These are phyloP conservation scores for Zaprionus nigranus DNA, from an alignment of 1,140 invertebrate species.

Conservation along the genomic window DNA sequence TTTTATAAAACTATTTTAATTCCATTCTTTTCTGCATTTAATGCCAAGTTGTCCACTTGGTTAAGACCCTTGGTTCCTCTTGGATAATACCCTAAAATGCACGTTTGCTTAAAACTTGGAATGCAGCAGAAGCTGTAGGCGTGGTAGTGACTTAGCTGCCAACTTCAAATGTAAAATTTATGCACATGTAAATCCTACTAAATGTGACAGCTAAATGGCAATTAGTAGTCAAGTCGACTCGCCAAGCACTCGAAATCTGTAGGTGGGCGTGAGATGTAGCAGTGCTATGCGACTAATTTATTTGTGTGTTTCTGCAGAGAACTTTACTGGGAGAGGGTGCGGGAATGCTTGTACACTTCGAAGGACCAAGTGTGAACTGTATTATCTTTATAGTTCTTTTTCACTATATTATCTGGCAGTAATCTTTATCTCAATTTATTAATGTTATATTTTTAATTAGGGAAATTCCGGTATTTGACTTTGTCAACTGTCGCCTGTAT, in stretches of 20 bases:
- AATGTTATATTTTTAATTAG: background rate
- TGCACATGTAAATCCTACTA: conserved; percentile 76
- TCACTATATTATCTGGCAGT: background rate
- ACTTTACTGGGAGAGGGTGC: too few species aligned
- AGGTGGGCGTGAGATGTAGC: conserved; percentile 17
- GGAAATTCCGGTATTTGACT: background rate
- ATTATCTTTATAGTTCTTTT: background rate
- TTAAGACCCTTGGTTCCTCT: conserved; percentile 52
- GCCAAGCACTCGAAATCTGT: conserved; percentile 19
- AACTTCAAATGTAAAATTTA: conserved; percentile 67
- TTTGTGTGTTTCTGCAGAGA: background rate
- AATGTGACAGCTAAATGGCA: conserved; percentile 77
- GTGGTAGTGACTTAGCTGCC: conserved; percentile 27
- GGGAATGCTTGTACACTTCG: too few species aligned
- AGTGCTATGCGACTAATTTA: conserved; percentile 23
- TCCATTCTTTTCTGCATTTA: conserved; percentile 62
- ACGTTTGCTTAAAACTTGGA: conserved; percentile 33
- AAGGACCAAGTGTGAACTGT: background rate
- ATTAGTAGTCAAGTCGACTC: conserved; percentile 65
- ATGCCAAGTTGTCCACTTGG: conserved; percentile 56
- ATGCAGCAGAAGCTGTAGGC: background rate
- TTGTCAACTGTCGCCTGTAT: background rate
- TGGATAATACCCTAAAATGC: conserved; percentile 74
- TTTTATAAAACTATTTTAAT: background rate
- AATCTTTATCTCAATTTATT: background rate